Base-by-base conservation (phyloP, 2,113 vertebrate genomes). In the Elaphurus davidianus region DNA sequence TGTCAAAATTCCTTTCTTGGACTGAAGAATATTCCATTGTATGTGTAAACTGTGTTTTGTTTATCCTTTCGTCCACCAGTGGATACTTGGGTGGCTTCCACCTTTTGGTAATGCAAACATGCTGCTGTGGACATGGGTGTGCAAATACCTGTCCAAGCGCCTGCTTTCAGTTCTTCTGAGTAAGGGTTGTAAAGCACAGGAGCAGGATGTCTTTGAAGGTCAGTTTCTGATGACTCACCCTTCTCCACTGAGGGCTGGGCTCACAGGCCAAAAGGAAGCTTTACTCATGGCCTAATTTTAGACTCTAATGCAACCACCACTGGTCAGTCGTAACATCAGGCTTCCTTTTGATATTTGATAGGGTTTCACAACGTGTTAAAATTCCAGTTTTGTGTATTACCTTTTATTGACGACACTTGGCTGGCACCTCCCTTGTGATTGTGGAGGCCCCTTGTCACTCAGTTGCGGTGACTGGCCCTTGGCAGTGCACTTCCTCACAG, bases 261-360 rank as follows among this genome's bases (percentile, higher is more conserved):
- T 87, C 86, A 30, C 16, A 83, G 91, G 88, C 36, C 57, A 83
- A 85, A 97, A 90, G 87, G 71, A 67, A 90, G 79, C 90, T 54
- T 85, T 82, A 81, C 87, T 98, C 87, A 97, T 30, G 25, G 57
- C 93, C 96, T 98, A 97, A 98, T 94, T 95, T 97, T 98, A 97
- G 96, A 95, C 25, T 84, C 47, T 21, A 62, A 5, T 10, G 0
- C 54, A 64, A 62, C 79, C 84, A 94, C 13, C 17, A 30, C 57
- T 64, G 74, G 67, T 90, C 76, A 93, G 85, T 86, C 0, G 0
- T n/a, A 67, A 71, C 45, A 9, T 60, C 84, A 54, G 0, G n/a
- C 85, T 87, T 64, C 92, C 28, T 87, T 86, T 93, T 84, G 92
- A 85, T 97, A 97, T 84, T 60, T 94, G 97, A 92, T 94, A 79